These are phyloP conservation scores for Telmatochromis sp. DNA, from an alignment of 2,113 vertebrate species.

Conservation along the genomic window DNA sequence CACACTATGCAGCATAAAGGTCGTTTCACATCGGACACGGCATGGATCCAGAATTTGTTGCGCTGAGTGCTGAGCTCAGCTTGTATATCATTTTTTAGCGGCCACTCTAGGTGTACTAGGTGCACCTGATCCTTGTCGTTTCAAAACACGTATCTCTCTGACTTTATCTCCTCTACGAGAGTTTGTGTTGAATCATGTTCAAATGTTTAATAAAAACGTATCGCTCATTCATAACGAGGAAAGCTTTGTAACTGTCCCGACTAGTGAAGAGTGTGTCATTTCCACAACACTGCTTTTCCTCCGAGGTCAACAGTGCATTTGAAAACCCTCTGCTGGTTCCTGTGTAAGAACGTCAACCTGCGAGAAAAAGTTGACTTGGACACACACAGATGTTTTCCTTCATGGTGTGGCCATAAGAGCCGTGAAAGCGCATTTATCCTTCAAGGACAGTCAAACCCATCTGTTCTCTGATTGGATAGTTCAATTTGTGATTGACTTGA, in stretches of 20 bases:
- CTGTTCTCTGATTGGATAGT: neutral
- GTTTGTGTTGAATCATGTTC: rapidly evolving
- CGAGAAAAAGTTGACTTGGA: rapidly evolving
- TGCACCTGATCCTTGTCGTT: neutral
- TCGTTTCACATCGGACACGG: rapidly evolving
- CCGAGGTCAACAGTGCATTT: rapidly evolving
- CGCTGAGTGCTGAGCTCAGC: neutral
- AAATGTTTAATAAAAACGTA: neutral
- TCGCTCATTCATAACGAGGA: neutral
- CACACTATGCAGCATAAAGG: neutral
- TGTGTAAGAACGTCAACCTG: neutral
- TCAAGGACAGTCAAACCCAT: neutral
- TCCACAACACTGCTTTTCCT: neutral
- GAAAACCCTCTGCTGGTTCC: neutral
- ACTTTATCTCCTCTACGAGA: neutral
- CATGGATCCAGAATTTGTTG: neutral
- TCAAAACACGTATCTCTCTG: neutral
- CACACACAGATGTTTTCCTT: neutral
- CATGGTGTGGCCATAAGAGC: rapidly evolving
- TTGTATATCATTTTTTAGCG: rapidly evolving
- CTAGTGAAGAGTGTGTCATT: neutral
- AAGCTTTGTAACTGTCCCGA: neutral
- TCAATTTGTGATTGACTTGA: neutral
- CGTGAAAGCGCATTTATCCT: neutral
- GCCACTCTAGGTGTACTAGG: rapidly evolving